Evolutionary conservation across 1,140 invertebrate species (phyloP).

Genomic region (Anoplophora glabripennis): DNA sequence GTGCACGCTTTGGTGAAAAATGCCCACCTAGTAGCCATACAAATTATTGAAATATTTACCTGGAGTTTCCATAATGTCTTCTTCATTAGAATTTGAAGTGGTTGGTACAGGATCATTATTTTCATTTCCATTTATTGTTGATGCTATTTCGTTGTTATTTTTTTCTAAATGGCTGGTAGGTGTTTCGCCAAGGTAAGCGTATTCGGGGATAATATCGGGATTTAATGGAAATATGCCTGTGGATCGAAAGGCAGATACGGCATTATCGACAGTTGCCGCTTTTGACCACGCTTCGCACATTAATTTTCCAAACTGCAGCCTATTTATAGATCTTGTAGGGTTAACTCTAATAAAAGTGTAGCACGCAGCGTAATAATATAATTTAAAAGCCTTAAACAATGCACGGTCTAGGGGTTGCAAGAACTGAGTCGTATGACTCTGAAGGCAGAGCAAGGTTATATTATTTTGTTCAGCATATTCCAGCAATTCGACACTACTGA

Average conservation of each 20-base stretch:
- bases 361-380: constrained; percentile 22
- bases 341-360: constrained; percentile 12
- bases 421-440: constrained; percentile 40
- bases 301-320: constrained; percentile 15
- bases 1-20: too few relatives aligned
- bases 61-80: too few relatives aligned
- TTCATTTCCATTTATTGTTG: background rate
- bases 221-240: constrained; percentile 15
- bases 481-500: constrained; percentile 28
- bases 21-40: too few relatives aligned
- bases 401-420: constrained; percentile 32
- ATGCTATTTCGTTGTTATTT: background rate
- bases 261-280: background rate
- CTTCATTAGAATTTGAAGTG: background rate
- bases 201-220: constrained; percentile 17
- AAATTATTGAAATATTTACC: too few relatives aligned
- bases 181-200: constrained; percentile 5
- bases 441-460: constrained; percentile 22
- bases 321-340: constrained; percentile 14
- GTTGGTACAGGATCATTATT: background rate
- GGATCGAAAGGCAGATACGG: background rate
- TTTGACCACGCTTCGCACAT: constrained; percentile 4
- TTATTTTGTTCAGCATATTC: constrained; percentile 16
- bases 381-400: constrained; percentile 24
- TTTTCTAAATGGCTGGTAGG: too few relatives aligned